Base-by-base conservation (phyloP, 2,797 vertebrate species). In the Channallabes apus region DNA sequence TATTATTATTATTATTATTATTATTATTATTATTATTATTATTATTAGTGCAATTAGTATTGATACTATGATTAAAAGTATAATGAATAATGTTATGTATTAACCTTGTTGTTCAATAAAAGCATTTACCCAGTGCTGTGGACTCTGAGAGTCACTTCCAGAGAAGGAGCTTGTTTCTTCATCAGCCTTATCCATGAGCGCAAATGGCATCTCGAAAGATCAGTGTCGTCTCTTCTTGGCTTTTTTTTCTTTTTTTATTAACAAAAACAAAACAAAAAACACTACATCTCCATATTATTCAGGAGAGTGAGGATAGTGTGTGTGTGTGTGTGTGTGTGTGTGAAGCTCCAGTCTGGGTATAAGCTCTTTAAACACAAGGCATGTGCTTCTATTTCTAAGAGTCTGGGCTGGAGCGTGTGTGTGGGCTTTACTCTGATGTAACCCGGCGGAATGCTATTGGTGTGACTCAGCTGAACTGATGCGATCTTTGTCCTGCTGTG, bases 121-220 rank as follows among this genome's bases (percentile, higher is more conserved):
- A 29, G 9, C 3, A 82, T 89, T 92, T 82, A 95, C 95, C 90
- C 89, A 89, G 86, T 86, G 89, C 5, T 89, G 80, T 1, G 89
- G 87, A 87, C 90, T 91, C 68, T 85, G 78, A 38, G 78, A 85
- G 5, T 92, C 93, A 38, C 92, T 94, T 3, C 89, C 86, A 69
- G 93, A 93, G 35, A 90, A 62, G 12, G 91, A 92, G 20, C 80
- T 84, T 22, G 88, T 84, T 87, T 89, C 92, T 86, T 14, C 85
- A 24, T 89, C 87, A 41, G 82, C 88, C 71, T 69, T 85, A 12
- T 94, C 93, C 93, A 94, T 94, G 84, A 89, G 86, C 41, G 91
- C 84, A 72, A 89, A 88, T 67, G 90, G 90, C 94, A 96, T 95
- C n/a, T 86, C 90, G 69, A 62, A 20, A 24, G 29, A 62, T 32